Evolutionary conservation across 2,797 vertebrate genomes (phyloP).

Genomic region (Sciurus carolinensis): DNA sequence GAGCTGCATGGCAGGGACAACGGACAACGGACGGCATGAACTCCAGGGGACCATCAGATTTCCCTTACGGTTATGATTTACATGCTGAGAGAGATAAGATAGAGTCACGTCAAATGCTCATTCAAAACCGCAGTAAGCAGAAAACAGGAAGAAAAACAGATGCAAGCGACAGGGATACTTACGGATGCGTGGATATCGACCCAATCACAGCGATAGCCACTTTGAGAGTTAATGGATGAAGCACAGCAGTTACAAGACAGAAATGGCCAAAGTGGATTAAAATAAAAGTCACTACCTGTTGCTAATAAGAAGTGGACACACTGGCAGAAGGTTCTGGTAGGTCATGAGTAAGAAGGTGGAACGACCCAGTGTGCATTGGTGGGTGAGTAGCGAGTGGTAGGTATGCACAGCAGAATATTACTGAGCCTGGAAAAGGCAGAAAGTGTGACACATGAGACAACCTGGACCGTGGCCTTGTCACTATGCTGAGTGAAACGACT

Average conservation of each 20-base stretch:
- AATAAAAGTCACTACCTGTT: neutral
- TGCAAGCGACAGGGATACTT: neutral
- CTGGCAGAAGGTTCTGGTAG: neutral
- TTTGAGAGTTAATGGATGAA: neutral
- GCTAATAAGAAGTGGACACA: neutral
- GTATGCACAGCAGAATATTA: neutral
- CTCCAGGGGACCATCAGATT: neutral
- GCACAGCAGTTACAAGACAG: neutral
- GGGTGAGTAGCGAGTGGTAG: neutral
- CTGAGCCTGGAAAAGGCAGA: neutral
- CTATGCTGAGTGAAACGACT: slow-evolving; percentile 6
- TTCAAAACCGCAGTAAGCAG: neutral
- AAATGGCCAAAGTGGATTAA: neutral
- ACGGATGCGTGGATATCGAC: neutral
- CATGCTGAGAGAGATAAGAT: neutral
- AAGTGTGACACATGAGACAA: neutral
- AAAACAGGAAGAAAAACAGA: neutral
- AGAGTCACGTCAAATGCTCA: neutral
- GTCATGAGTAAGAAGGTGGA: neutral
- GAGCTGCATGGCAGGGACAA: too few relatives aligned
- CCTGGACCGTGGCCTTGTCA: neutral
- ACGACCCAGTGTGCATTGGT: neutral
- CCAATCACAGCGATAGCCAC: neutral
- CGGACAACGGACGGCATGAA: neutral
- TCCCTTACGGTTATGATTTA: neutral